Evolutionary conservation across 2,888 invertebrate genomes (phyloP).

Genomic region (Hololepta plana): DNA sequence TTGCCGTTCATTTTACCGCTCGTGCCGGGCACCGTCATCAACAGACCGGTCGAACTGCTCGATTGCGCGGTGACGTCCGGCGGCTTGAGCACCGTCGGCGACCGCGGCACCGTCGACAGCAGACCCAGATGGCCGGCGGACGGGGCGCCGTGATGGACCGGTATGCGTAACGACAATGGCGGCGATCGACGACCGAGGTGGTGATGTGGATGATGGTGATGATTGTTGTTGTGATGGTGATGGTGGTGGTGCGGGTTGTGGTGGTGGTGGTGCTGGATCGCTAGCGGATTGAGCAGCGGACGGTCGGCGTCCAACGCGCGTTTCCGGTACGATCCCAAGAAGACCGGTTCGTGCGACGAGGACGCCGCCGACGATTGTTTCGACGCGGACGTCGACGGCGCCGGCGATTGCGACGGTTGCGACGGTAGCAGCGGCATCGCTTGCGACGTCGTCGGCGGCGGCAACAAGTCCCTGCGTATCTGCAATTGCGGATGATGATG

Average conservation of each 20-base stretch:
- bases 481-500: conserved; percentile 33
- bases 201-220: conserved; percentile 19
- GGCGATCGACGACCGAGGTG: conserved; percentile 16
- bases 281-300: too few relatives aligned
- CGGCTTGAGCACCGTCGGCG: conserved; percentile 21
- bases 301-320: conserved; percentile 35
- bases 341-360: conserved; percentile 12
- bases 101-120: conserved; percentile 16
- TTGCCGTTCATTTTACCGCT: too few relatives aligned
- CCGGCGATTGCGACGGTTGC: conserved; percentile 1
- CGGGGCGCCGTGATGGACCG: conserved; percentile 15
- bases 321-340: conserved; percentile 36
- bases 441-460: conserved; percentile 28
- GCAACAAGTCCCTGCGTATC: conserved; percentile 58
- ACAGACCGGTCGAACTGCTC: conserved; percentile 14
- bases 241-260: too few relatives aligned
- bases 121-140: conserved; percentile 12
- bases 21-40: too few relatives aligned
- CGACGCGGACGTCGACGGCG: conserved; percentile 27
- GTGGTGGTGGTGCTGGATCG: too few relatives aligned
- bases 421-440: conserved; percentile 23
- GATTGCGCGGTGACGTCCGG: conserved; percentile 14
- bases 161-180: conserved; percentile 20
- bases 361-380: conserved; percentile 22
- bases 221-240: too few relatives aligned